Evolutionary conservation across 2,113 vertebrate species (phyloP).

Genomic region (Sminthopsis crassicaudata): DNA sequence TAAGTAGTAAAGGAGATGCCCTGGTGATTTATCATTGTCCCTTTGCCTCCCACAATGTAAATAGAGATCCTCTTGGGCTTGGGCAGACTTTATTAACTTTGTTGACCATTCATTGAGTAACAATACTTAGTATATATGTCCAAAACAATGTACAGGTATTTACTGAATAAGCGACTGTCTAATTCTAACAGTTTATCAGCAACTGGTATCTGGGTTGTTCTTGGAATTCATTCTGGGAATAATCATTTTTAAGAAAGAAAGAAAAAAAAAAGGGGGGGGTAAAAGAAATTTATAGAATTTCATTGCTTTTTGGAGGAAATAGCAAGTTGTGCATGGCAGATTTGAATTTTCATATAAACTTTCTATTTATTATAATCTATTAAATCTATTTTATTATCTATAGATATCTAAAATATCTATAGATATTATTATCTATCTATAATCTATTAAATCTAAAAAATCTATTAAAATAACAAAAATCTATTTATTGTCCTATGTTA

Average conservation of each 20-base stretch:
- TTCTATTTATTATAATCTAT: no score
- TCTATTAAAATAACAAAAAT: no score
- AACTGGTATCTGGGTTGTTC: neutral
- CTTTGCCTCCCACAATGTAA: neutral
- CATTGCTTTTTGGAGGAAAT: no score
- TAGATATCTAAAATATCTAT: no score
- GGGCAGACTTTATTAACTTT: neutral
- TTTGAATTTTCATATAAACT: no score
- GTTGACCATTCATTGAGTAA: neutral
- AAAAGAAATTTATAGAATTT: no score
- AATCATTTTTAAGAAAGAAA: neutral
- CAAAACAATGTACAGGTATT: neutral
- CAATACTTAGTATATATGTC: neutral
- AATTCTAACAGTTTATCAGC: neutral
- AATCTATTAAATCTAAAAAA: no score
- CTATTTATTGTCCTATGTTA: no score
- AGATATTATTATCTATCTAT: no score
- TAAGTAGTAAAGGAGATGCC: neutral
- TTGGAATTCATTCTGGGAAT: neutral
- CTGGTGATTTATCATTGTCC: neutral
- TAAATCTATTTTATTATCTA: no score
- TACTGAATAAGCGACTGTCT: neutral
- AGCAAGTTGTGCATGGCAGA: no score
- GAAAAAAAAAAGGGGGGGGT: no score
- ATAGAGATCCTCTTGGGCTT: neutral